Evolutionary conservation across 2,113 vertebrate genomes (phyloP).

Genomic region (Coracopsis vasa): DNA sequence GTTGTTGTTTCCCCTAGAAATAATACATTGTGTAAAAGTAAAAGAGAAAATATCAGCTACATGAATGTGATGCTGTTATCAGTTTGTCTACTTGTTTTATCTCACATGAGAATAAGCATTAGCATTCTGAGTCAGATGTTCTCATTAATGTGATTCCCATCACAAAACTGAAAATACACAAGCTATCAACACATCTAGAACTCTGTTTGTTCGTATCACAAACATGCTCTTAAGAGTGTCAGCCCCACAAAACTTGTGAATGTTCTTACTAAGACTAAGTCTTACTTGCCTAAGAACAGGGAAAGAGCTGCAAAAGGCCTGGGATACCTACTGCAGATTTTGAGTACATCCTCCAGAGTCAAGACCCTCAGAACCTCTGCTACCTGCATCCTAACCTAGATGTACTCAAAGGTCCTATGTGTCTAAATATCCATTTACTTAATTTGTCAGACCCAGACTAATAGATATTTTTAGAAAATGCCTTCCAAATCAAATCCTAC

Average conservation of each 20-base stretch:
- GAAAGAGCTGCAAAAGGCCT: background rate
- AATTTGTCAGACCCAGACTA: background rate
- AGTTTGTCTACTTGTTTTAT: conserved; percentile 45
- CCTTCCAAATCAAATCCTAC: background rate
- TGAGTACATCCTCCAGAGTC: background rate
- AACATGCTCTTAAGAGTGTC: background rate
- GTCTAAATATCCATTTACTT: background rate
- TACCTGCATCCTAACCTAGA: background rate
- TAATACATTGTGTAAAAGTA: background rate
- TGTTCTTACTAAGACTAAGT: background rate
- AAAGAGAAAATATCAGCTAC: conserved; percentile 1
- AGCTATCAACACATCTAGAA: conserved; percentile 24
- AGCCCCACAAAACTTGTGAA: background rate
- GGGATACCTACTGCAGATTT: background rate
- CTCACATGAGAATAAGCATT: conserved; percentile 25
- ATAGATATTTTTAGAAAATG: background rate
- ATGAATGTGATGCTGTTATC: background rate
- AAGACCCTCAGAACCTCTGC: background rate
- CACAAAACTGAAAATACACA: background rate
- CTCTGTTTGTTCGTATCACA: conserved; percentile 24
- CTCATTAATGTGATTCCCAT: conserved; percentile 51
- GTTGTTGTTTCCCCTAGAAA: conserved; percentile 17
- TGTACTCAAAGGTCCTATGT: background rate
- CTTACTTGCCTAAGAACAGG: background rate
- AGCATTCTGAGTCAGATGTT: conserved; percentile 43